These are phyloP conservation scores for Osmoderma eremita DNA, from an alignment of 2,888 invertebrate genomes.

Conservation along the genomic window DNA sequence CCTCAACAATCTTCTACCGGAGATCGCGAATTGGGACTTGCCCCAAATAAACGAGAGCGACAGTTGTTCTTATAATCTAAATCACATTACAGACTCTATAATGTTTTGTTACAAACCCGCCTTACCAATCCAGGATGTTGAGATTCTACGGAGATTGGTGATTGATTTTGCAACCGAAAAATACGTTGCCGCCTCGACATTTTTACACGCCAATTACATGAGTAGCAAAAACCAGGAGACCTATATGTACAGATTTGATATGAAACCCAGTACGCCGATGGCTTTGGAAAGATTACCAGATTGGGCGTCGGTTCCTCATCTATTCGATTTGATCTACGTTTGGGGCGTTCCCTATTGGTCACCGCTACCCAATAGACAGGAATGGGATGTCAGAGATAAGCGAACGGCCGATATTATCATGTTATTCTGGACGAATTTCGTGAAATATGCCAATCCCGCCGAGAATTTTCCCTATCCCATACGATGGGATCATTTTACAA, in stretches of 20 bases:
- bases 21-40: constrained; percentile 72
- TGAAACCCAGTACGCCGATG: constrained; percentile 74
- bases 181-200: constrained; percentile 72
- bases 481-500: constrained; percentile 78
- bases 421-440: constrained; percentile 84
- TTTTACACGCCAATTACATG: constrained; percentile 73
- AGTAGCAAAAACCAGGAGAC: constrained; percentile 69
- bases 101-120: constrained; percentile 80
- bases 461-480: constrained; percentile 75
- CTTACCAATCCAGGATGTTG: constrained; percentile 71
- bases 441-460: constrained; percentile 77
- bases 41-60: constrained; percentile 67
- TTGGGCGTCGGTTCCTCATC: constrained; percentile 84
- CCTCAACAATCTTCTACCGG: constrained; percentile 67
- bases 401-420: constrained; percentile 82
- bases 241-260: constrained; percentile 80
- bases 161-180: constrained; percentile 81
- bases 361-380: constrained; percentile 68
- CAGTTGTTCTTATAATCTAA: constrained; percentile 71
- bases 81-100: constrained; percentile 77
- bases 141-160: constrained; percentile 71
- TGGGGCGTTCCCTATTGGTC: constrained; percentile 84
- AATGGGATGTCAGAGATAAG: constrained; percentile 83
- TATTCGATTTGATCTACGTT: constrained; percentile 82
- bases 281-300: constrained; percentile 75